Evolutionary conservation across 2,113 vertebrate genomes (phyloP).

Genomic region (Acanthochromis polyacanthus): DNA sequence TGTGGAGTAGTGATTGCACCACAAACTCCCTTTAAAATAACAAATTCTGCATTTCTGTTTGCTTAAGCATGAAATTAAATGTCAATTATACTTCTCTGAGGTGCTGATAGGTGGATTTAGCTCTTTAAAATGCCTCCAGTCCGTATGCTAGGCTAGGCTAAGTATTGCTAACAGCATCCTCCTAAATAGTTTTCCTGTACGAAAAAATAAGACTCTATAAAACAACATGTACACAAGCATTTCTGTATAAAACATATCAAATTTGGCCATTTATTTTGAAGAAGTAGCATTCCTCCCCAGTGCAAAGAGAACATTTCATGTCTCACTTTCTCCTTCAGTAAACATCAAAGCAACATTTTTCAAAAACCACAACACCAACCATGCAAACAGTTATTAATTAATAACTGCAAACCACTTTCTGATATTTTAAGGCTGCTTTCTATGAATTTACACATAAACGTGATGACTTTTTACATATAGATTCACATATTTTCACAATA

Average conservation of each 20-base stretch:
- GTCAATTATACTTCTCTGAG: background rate
- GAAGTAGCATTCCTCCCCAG: slow-evolving; percentile 77
- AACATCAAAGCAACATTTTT: slow-evolving; percentile 32
- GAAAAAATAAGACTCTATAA: slow-evolving; percentile 35
- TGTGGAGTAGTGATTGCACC: background rate
- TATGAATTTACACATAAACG: background rate
- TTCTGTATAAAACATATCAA: slow-evolving; percentile 50
- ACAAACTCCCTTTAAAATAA: background rate
- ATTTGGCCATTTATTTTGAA: slow-evolving; percentile 33
- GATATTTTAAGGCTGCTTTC: background rate
- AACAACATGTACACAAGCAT: background rate
- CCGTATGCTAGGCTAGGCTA: background rate
- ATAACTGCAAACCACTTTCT: background rate
- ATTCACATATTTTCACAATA: background rate
- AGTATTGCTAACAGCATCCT: background rate
- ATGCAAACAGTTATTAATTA: background rate
- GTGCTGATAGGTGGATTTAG: background rate
- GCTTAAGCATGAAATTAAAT: background rate
- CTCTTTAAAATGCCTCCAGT: background rate
- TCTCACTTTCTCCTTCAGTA: slow-evolving; percentile 69
- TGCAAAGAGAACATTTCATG: slow-evolving; percentile 81
- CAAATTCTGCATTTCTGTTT: too few species aligned
- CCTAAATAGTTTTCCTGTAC: slow-evolving; percentile 7
- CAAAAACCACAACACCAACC: background rate
- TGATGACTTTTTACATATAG: background rate